Evolutionary conservation across 2,113 vertebrate species (phyloP).

Genomic region (Hippoglossus stenolepis): DNA sequence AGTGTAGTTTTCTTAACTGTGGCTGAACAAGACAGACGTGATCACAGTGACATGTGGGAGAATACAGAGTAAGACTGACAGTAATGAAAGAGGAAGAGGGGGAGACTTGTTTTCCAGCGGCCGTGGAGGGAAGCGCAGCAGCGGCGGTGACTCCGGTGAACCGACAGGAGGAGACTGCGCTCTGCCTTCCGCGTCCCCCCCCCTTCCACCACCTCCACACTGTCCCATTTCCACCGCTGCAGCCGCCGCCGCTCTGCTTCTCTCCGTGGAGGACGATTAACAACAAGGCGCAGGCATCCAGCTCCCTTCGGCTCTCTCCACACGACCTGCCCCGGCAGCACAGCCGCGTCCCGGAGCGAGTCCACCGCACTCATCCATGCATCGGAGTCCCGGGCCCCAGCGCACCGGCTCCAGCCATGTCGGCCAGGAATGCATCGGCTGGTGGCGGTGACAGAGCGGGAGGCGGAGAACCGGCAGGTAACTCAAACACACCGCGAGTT

Average conservation of each 20-base stretch:
- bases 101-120: background rate
- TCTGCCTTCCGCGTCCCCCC: slow-evolving; percentile 68
- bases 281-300: slow-evolving; percentile 21
- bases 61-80: too few species aligned
- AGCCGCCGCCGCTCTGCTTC: background rate
- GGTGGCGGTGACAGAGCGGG: slow-evolving; percentile 80
- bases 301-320: background rate
- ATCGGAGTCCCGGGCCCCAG: slow-evolving; percentile 78
- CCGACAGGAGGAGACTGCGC: slow-evolving; percentile 67
- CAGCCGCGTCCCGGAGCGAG: slow-evolving; percentile 8
- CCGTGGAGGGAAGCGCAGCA: background rate
- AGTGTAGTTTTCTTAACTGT: too few species aligned
- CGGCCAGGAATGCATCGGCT: slow-evolving; percentile 77
- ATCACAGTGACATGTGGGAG: too few species aligned
- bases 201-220: slow-evolving; percentile 22
- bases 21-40: too few species aligned
- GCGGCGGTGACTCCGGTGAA: slow-evolving; percentile 30
- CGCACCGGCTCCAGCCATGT: slow-evolving; percentile 84
- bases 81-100: too few species aligned
- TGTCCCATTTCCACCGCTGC: slow-evolving; percentile 37
- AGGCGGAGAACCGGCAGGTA: slow-evolving; percentile 76
- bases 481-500: background rate
- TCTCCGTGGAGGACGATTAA: slow-evolving; percentile 1
- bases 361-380: slow-evolving; percentile 77
- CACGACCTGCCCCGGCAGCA: slow-evolving; percentile 7